phyloP scores from a whole-genome alignment of 1,140 invertebrate species.

The Atta texana region DNA sequence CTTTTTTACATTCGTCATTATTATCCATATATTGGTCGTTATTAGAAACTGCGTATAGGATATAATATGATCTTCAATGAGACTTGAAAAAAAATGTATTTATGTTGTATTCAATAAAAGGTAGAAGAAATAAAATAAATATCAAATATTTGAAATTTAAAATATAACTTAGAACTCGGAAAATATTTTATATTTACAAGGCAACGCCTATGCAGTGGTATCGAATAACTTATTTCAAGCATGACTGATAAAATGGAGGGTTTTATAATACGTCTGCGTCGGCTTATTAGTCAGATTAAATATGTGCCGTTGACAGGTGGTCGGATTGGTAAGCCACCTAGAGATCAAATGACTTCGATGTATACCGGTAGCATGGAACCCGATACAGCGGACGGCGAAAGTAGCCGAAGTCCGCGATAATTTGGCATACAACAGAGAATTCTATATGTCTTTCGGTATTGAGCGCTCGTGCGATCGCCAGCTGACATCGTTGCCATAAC shows the following conservation, averaged over 20 bases:
- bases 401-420: constrained; percentile 69
- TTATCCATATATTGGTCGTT: neutral
- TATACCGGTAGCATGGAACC: constrained; percentile 82
- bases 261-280: neutral
- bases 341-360: constrained; percentile 79
- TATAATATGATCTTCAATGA: neutral
- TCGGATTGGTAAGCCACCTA: constrained; percentile 72
- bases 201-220: neutral
- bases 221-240: neutral
- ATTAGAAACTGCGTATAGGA: neutral
- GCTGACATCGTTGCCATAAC: constrained; percentile 78
- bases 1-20: constrained; percentile 64
- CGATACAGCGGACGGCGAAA: constrained; percentile 72
- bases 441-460: constrained; percentile 71
- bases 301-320: constrained; percentile 77
- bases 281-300: constrained; percentile 41
- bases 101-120: neutral
- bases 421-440: constrained; percentile 73
- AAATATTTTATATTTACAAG: neutral
- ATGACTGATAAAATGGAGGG: neutral
- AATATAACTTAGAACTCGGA: neutral
- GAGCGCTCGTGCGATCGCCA: constrained; percentile 75
- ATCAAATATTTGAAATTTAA: constrained; percentile 64
- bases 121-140: constrained; percentile 23
- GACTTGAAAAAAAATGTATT: neutral